Evolutionary conservation across 2,113 vertebrate species (phyloP), one percentile per base, ranked within the genome.

Genomic region (Podarcis muralis): DNA sequence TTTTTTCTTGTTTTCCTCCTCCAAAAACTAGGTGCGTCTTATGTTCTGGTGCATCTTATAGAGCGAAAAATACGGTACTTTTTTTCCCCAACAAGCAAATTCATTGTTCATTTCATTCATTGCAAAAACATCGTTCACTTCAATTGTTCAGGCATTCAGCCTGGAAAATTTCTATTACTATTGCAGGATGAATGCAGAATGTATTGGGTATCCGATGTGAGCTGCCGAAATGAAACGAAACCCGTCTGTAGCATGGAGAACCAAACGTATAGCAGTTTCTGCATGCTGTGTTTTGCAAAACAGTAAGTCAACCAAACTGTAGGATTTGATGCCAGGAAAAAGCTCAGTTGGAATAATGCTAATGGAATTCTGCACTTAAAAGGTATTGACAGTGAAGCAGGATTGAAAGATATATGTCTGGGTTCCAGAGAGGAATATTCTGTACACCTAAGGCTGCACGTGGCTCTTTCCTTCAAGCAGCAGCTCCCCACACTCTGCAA

Each of bases 181-280:
- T 62, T 85, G 25, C 84, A 85, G 84, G 72, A 85, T 77, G 35
- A 40, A 85, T 85, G 84, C 66, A 62, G 32, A 15, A 11, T 6
- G 2, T 77, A 37, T 76, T 2, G 13, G 23, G 65, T 62, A 40
- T 23, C 72, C 8, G 62, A 43, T 23, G 1, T 30, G 57, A 2
- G 0, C 7, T 85, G 84, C 27, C 2, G 15, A 76, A 0, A 1
- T 2, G 5, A 30, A 5, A 0, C 0, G 6, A 18, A 3, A n/a
- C 35, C 4, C 40, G 71, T 85, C 72, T 85, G 84, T 40, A 65
- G 68, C 72, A 77, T 35, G 9, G 48, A 48, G 48, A 12, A 48
- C 25, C 20, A 27, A 40, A n/a, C 72, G 13, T 77, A 77, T 27
- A 0, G 27, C 84, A 85, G 40, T 65, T 65, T 20, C 43, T 85